These are phyloP conservation scores for Amphiprion clarkii DNA, from an alignment of 2,797 vertebrate species.

Conservation along the genomic window DNA sequence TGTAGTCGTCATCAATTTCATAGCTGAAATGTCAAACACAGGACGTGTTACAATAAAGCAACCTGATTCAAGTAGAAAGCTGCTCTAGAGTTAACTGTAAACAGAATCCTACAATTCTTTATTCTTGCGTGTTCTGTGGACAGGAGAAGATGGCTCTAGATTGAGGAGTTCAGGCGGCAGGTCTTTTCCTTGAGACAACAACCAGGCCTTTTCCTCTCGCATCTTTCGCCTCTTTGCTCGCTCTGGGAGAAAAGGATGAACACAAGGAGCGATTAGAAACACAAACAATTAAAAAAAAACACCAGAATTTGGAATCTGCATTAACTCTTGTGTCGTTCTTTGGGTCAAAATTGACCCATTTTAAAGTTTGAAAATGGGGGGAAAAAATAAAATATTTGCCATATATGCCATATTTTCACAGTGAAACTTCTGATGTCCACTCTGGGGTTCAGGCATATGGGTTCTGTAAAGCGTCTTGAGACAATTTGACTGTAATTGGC, in stretches of 20 bases:
- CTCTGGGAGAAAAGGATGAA: conserved; percentile 79
- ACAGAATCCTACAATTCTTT: conserved; percentile 90
- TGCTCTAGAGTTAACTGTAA: neutral
- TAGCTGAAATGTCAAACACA: conserved; percentile 85
- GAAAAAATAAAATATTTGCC: too few relatives aligned
- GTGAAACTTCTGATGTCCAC: too few relatives aligned
- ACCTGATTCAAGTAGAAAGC: neutral
- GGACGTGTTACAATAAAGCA: conserved; percentile 7
- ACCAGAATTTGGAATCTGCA: conserved; percentile 4
- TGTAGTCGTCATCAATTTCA: conserved; percentile 97
- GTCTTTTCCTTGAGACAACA: conserved; percentile 95
- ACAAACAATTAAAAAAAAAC: conserved; percentile 16
- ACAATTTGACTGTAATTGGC: too few relatives aligned
- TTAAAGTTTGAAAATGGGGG: too few relatives aligned
- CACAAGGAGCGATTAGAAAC: conserved; percentile 18
- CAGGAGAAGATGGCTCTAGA: conserved; percentile 92
- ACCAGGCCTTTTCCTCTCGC: conserved; percentile 94
- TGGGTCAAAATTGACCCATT: too few relatives aligned
- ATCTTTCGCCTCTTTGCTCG: conserved; percentile 94
- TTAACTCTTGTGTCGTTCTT: too few relatives aligned
- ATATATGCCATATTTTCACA: too few relatives aligned
- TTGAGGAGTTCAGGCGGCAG: conserved; percentile 94
- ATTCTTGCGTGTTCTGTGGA: conserved; percentile 85
- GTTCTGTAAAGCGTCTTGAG: too few relatives aligned
- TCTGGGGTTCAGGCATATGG: too few relatives aligned